Base-by-base conservation (phyloP, 2,797 vertebrate species). In the Ibycter americanus region DNA sequence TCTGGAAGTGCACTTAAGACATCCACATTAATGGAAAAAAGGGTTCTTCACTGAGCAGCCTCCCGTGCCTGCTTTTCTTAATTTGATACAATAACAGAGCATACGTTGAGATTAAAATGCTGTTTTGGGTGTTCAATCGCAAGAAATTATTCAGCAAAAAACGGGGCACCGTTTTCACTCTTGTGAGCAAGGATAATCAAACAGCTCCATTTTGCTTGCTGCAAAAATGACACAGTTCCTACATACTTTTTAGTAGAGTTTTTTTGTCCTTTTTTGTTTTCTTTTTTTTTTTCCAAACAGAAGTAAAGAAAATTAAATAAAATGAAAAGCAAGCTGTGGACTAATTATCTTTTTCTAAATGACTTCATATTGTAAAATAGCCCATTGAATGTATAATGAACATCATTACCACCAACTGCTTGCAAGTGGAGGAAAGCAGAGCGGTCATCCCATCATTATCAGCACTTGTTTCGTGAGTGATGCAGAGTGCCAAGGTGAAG, bases 101-200 rank as follows among this genome's bases (percentile, higher is more conserved):
- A 82, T 95, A 97, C 94, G 97, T 96, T 97, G 96, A 98, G 97
- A 98, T 98, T 97, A 98, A 98, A 98, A 98, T 97, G 95, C 74
- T 91, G 97, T 96, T 98, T 98, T 96, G 88, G 96, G 95, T 97
- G 97, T 90, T 98, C 96, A 94, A 58, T 97, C 90, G 87, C 82
- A 92, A 97, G 94, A 97, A 98, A 98, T 97, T 96, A 92, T 93
- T 97, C 96, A 91, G 83, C 23, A 97, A 95, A 97, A 98, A 96
- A n/a, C 55, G 26, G 91, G 85, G 97, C 95, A 96, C 96, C 83
- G 95, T 96, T 97, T 97, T 97, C 56, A 12, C 38, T 47, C 87
- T 96, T 90, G 95, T 0, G 83, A 97, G 94, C 68, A 44, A 80
- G 66, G 82, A 79, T 88, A 81, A 96, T 95, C 18, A 89, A 93